Conservation (phyloP, 1,140 invertebrate genomes). For the Scaptomyza hsui region DNA sequence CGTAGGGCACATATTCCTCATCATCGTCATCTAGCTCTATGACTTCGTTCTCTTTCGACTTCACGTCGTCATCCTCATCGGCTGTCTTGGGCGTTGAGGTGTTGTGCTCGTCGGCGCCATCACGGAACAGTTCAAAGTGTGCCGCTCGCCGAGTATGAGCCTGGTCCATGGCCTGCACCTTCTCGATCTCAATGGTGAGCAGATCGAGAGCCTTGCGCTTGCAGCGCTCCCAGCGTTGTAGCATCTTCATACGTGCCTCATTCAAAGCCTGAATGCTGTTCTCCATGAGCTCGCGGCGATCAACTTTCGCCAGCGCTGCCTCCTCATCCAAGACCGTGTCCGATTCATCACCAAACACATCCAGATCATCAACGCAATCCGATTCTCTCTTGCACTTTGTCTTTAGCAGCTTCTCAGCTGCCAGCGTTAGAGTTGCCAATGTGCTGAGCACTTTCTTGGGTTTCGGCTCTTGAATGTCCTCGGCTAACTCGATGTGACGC, state of each 20-base stretch:
- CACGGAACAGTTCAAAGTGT: conserved; percentile 40
- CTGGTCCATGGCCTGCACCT: conserved; percentile 55
- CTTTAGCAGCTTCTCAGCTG: conserved; percentile 47
- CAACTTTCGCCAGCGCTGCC: neutral
- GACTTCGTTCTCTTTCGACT: conserved; percentile 5
- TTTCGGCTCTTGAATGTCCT: conserved; percentile 17
- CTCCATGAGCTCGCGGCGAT: conserved; percentile 31
- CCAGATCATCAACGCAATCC: neutral
- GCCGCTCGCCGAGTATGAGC: conserved; percentile 5
- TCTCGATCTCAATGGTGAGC: conserved; percentile 61
- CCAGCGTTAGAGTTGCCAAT: conserved; percentile 48
- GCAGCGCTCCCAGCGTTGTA: conserved; percentile 58
- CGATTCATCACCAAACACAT: neutral
- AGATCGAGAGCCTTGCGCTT: conserved; percentile 62
- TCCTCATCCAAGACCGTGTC: conserved; percentile 34
- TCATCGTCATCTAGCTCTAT: conserved; percentile 41
- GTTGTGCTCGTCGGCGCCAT: conserved; percentile 54
- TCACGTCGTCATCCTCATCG: conserved; percentile 13
- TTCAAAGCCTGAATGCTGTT: conserved; percentile 50
- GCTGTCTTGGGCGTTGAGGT: conserved; percentile 58
- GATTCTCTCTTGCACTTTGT: conserved; percentile 3
- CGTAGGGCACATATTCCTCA: conserved; percentile 58
- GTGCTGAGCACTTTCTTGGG: conserved; percentile 39
- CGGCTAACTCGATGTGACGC: conserved; percentile 53
- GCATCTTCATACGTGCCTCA: conserved; percentile 42